Evolutionary conservation across 2,888 invertebrate genomes (phyloP), one percentile per base, ranked within the genome.

Genomic region (Heliconius erato): DNA sequence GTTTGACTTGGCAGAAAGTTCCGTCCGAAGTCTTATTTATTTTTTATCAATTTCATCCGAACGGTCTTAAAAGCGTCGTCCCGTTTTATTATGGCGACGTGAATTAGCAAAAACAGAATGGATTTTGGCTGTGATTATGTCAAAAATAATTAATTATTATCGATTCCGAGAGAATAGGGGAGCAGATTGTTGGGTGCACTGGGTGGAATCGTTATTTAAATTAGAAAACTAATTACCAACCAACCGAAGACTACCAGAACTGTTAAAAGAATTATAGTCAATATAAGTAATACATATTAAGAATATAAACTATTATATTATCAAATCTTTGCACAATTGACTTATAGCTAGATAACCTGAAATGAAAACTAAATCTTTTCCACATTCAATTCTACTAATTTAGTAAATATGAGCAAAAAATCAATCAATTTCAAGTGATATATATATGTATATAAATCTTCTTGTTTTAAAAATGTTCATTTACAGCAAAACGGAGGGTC

Each of bases 101-200:
- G 97, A 97, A 97, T 97, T 97, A 96, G 96, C 96, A 96, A 96
- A 96, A 97, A 96, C 96, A 96, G 96, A 97, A 96, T 96, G 96
- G 96, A 96, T 96, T 96, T 96, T 91, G 94, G 96, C 94, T 92
- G 96, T 96, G 97, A 97, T 97, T 97, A 97, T 96, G 97, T 97
- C 97, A 97, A 97, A 97, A 97, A 97, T 97, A 97, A 97, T 97
- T 97, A 97, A 97, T 97, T 97, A 97, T 96, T 96, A 96, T 96
- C 96, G 97, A 97, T 96, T 96, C 92, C 89, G 88, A 88, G 89
- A 91, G 91, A 89, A 91, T 91, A 91, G 93, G 94, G 94, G 94
- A 91, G 92, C 88, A 92, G 93, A 93, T 94, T 94, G 95, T 95
- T 92, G 94, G 92, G 90, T 89, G 88, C 90, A 90, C 88, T 83